Evolutionary conservation across 2,797 vertebrate genomes (phyloP).

Genomic region (Brachyalestes nurse): DNA sequence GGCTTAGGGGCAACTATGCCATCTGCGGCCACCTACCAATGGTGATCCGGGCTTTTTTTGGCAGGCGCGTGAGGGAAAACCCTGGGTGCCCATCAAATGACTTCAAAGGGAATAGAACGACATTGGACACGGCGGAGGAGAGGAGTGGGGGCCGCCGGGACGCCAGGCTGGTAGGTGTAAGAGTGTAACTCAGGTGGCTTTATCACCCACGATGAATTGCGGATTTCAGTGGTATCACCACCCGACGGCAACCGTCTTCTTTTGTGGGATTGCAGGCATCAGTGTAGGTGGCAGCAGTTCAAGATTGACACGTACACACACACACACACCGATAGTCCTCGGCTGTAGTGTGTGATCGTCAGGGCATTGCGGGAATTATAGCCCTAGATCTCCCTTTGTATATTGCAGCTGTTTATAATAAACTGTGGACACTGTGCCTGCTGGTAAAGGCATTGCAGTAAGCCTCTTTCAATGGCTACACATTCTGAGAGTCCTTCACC

Average conservation of each 20-base stretch:
- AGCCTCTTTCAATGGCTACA: not conserved
- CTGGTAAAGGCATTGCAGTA: not conserved
- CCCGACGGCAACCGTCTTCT: not conserved
- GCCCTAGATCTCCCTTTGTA: not conserved
- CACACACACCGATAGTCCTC: too few species aligned
- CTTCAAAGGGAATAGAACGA: constrained; percentile 72
- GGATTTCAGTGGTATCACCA: constrained; percentile 29
- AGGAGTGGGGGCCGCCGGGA: constrained; percentile 65
- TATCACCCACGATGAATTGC: constrained; percentile 35
- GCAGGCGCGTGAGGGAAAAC: constrained; percentile 68
- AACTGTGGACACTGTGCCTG: not conserved
- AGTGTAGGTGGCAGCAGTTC: not conserved
- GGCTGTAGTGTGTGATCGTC: not conserved
- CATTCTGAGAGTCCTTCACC: not conserved
- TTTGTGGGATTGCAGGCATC: not conserved
- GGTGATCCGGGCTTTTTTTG: constrained; percentile 72
- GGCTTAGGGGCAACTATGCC: constrained; percentile 63
- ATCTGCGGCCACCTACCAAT: constrained; percentile 61
- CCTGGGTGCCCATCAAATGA: constrained; percentile 63
- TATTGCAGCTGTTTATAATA: constrained; percentile 25
- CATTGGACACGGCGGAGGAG: constrained; percentile 68
- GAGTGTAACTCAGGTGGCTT: constrained; percentile 27
- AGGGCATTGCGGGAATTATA: constrained; percentile 7
- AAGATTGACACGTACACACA: not conserved
- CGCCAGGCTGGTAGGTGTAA: constrained; percentile 71